phyloP scores from a whole-genome alignment of 2,797 vertebrate genomes.

The Falco cherrug region DNA sequence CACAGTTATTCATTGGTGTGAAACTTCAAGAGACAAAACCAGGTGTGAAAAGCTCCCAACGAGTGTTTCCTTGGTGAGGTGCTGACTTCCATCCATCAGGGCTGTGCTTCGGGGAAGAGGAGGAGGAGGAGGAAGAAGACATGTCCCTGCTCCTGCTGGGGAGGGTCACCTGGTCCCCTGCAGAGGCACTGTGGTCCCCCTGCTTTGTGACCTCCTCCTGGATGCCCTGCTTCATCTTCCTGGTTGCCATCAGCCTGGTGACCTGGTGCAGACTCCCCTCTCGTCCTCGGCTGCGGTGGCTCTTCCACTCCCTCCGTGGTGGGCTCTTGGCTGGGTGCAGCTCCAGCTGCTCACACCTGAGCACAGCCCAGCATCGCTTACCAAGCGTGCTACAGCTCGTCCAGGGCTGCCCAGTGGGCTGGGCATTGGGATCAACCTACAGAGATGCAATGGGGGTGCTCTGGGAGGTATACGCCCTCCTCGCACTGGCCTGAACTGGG shows the following conservation, averaged over 20 bases:
- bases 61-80: not conserved
- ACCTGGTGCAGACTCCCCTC: not conserved
- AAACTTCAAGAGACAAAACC: slow-evolving; percentile 39
- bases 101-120: accelerated
- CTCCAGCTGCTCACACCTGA: not conserved
- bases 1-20: slow-evolving; percentile 51
- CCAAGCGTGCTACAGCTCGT: accelerated
- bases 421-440: accelerated
- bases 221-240: not conserved
- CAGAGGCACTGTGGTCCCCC: not conserved
- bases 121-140: not conserved
- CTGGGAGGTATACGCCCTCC: accelerated
- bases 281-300: not conserved
- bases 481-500: not conserved
- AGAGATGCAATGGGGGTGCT: not conserved
- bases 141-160: not conserved
- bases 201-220: not conserved
- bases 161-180: not conserved
- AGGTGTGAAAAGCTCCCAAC: slow-evolving; percentile 68
- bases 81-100: not conserved
- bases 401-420: accelerated
- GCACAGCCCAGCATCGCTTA: not conserved
- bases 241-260: accelerated
- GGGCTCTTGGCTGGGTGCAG: not conserved
- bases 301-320: not conserved